Conservation (phyloP, 2,888 invertebrate species). For the Cheilosia grossa region DNA sequence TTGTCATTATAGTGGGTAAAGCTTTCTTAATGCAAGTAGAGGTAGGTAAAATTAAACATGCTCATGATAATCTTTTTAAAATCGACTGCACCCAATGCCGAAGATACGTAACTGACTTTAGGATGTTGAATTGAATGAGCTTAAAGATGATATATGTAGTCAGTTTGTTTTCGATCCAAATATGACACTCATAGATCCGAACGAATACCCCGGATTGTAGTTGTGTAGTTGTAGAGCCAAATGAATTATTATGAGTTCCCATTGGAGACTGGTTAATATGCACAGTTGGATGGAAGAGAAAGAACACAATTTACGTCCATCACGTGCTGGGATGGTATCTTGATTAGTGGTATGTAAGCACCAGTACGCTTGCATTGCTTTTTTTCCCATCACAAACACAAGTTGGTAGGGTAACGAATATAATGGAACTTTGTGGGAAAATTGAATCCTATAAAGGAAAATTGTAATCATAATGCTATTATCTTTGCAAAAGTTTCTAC, state of each 20-base stretch:
- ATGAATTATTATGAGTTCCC: background rate
- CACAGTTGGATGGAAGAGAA: background rate
- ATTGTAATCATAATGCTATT: slow-evolving; percentile 60
- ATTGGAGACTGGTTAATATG: background rate
- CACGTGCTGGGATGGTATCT: slow-evolving; percentile 48
- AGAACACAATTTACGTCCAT: slow-evolving; percentile 48
- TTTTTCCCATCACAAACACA: slow-evolving; percentile 48
- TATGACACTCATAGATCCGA: too few relatives aligned
- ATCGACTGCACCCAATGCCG: too few relatives aligned
- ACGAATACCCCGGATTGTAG: too few relatives aligned
- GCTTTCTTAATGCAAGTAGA: too few relatives aligned
- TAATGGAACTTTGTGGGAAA: slow-evolving; percentile 63
- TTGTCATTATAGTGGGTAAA: too few relatives aligned
- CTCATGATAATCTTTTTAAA: too few relatives aligned
- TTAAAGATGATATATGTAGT: too few relatives aligned
- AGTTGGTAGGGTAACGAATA: slow-evolving; percentile 15
- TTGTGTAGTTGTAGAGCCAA: too few relatives aligned
- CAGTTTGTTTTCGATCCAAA: too few relatives aligned
- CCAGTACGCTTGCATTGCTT: slow-evolving; percentile 28
- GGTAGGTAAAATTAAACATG: too few relatives aligned
- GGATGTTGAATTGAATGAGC: too few relatives aligned
- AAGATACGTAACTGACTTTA: too few relatives aligned
- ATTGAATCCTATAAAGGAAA: slow-evolving; percentile 51
- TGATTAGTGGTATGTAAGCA: slow-evolving; percentile 24
- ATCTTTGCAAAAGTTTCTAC: slow-evolving; percentile 39